A percentile compares a stretch with the other conserved stretches of the same genome.
Evolutionary conservation across 2,113 vertebrate genomes (phyloP).

Genomic region (Benitochromis conjunctus): DNA sequence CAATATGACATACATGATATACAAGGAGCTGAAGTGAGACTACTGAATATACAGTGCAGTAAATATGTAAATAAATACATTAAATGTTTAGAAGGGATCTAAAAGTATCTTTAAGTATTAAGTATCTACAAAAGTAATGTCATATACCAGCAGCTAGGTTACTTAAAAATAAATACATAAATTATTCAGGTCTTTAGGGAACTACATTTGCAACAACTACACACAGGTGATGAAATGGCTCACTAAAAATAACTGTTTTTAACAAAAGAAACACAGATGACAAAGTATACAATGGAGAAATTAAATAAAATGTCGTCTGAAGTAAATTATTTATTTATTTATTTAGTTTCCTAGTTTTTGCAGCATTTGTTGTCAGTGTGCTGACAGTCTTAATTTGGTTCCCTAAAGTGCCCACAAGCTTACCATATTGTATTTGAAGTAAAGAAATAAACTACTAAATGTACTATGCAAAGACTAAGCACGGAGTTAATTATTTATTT

Average conservation of each 20-base stretch:
- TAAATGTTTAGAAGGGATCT: not conserved
- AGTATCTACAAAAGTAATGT: not conserved
- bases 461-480: no score
- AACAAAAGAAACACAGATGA: not conserved
- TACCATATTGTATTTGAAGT: not conserved
- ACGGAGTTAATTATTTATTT: no score
- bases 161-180: not conserved
- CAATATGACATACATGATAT: not conserved
- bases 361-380: no score
- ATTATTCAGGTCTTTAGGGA: not conserved
- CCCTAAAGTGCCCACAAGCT: not conserved
- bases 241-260: not conserved
- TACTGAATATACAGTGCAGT: not conserved
- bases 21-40: not conserved
- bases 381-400: no score
- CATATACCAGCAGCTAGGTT: not conserved
- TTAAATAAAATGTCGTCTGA: fast-evolving
- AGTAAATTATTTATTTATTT: not conserved
- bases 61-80: not conserved
- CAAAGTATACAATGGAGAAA: not conserved
- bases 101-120: not conserved
- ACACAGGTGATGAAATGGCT: not conserved
- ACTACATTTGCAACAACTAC: not conserved
- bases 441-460: no score
- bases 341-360: not conserved